Percentiles rank a stretch among this genome's conserved stretches.
These are phyloP conservation scores for Bombus turneri DNA, from an alignment of 1,140 invertebrate genomes.

Conservation along the genomic window DNA sequence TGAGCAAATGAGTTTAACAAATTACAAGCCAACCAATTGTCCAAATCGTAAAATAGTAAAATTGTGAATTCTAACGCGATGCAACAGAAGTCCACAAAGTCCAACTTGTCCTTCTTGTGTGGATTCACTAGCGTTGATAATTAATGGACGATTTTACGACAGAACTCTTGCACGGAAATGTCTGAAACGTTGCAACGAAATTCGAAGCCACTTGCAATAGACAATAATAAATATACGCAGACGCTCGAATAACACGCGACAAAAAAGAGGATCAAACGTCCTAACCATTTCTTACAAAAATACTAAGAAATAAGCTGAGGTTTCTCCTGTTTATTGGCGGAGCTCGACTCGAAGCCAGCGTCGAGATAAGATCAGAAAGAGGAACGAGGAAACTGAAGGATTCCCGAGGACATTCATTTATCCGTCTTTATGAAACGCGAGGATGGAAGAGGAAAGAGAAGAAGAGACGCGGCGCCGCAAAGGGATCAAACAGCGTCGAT, in stretches of 20 bases:
- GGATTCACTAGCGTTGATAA: too few species aligned
- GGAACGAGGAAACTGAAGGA: conserved; percentile 37
- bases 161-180: too few species aligned
- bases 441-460: not conserved
- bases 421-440: conserved; percentile 45
- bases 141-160: too few species aligned
- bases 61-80: too few species aligned
- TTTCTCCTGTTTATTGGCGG: conserved; percentile 18
- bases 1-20: too few species aligned
- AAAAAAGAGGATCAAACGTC: not conserved
- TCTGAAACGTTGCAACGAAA: too few species aligned
- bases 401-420: conserved; percentile 53
- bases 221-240: not conserved
- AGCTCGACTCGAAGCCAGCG: not conserved
- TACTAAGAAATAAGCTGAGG: not conserved
- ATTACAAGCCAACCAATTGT: too few species aligned
- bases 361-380: conserved; percentile 6
- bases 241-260: not conserved
- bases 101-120: too few species aligned
- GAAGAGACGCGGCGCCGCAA: conserved; percentile 1
- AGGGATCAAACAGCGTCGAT: conserved; percentile 55
- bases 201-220: not conserved
- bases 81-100: rapidly evolving
- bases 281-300: not conserved
- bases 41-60: too few species aligned